These are phyloP conservation scores for Oscheius onirici DNA, from an alignment of 2,888 invertebrate species.

Conservation along the genomic window DNA sequence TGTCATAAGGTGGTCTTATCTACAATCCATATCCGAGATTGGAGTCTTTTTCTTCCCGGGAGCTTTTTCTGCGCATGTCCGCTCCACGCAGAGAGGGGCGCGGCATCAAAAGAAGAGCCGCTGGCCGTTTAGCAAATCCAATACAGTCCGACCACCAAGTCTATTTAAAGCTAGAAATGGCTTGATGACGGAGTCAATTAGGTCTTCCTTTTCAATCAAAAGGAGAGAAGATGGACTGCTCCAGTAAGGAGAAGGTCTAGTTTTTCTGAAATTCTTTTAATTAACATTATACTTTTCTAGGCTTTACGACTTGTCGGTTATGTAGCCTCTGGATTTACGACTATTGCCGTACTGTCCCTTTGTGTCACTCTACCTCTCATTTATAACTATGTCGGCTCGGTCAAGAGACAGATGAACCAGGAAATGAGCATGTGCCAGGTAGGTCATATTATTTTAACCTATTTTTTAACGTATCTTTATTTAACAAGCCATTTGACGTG, in stretches of 20 bases:
- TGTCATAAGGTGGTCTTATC: too few relatives aligned
- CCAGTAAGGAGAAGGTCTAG: constrained; percentile 10
- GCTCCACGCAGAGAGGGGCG: constrained; percentile 16
- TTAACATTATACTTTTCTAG: constrained; percentile 6
- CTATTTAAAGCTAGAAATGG: constrained; percentile 13
- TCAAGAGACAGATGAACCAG: constrained; percentile 41
- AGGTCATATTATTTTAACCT: background rate
- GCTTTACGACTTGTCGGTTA: constrained; percentile 51
- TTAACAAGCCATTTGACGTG: too few relatives aligned
- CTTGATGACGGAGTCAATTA: background rate
- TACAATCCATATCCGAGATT: too few relatives aligned
- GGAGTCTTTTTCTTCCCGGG: background rate
- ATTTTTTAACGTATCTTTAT: too few relatives aligned
- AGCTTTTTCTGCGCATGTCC: constrained; percentile 16
- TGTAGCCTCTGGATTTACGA: constrained; percentile 40
- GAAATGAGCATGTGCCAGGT: constrained; percentile 52
- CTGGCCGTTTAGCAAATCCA: constrained; percentile 15
- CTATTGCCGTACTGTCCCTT: constrained; percentile 41
- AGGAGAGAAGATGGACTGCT: constrained; percentile 30
- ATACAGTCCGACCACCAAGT: constrained; percentile 32
- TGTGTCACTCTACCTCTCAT: constrained; percentile 49
- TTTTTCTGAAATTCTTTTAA: background rate
- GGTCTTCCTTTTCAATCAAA: background rate
- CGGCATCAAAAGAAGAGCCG: constrained; percentile 27
- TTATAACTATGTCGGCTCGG: constrained; percentile 40